Evolutionary conservation across 2,113 vertebrate species (phyloP).

Genomic region (Guaruba guarouba): DNA sequence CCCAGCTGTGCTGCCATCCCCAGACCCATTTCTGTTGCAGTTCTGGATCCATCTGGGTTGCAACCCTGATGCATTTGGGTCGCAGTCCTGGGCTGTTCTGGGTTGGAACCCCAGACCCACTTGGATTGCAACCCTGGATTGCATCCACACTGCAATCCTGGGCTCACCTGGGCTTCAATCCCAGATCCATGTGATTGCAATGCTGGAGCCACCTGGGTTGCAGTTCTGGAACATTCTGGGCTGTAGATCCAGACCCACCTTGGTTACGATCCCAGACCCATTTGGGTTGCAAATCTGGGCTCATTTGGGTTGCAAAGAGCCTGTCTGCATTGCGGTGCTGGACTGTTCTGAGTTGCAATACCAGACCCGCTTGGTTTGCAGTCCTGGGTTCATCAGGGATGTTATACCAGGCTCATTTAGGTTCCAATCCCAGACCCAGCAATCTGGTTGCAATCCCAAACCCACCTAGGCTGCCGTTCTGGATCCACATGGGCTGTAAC

Average conservation of each 20-base stretch:
- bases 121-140: background rate
- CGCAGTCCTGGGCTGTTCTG: background rate
- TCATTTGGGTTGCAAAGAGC: background rate
- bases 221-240: too few relatives aligned
- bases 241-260: background rate
- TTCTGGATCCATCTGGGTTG: background rate
- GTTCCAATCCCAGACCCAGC: background rate
- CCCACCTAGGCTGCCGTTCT: too few relatives aligned
- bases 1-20: background rate
- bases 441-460: background rate
- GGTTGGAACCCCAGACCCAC: background rate
- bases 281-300: background rate
- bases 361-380: background rate
- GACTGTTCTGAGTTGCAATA: background rate
- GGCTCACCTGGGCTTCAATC: too few relatives aligned
- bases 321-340: too few relatives aligned
- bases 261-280: too few relatives aligned
- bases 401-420: background rate
- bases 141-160: too few relatives aligned
- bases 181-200: too few relatives aligned
- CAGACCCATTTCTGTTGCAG: background rate
- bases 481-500: background rate
- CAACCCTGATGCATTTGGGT: too few relatives aligned
- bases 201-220: too few relatives aligned
- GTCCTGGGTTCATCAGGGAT: too few relatives aligned